Percentiles rank a stretch among this genome's conserved stretches.
These are phyloP conservation scores for Axinella damicornis DNA, from an alignment of 37 sponge, comb jelly and placozoan genomes.

Conservation along the genomic window DNA sequence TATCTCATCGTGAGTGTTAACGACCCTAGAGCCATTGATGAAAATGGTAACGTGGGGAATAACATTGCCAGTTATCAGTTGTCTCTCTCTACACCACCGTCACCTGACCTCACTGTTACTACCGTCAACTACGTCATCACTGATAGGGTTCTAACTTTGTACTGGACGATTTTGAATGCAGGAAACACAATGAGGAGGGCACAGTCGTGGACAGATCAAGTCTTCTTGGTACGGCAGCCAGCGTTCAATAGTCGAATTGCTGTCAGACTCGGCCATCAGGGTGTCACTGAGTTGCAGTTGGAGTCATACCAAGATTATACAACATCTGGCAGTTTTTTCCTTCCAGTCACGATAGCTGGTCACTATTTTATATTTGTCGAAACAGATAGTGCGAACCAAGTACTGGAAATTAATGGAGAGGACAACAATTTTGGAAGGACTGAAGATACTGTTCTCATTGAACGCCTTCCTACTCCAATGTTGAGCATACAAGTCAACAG, in stretches of 20 bases:
- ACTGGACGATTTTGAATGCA: background rate
- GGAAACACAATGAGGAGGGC: conserved; percentile 11
- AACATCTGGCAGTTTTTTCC: background rate
- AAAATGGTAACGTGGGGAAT: background rate
- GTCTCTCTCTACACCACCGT: conserved; percentile 1
- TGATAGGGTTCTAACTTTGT: background rate
- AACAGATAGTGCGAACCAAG: background rate
- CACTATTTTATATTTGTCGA: background rate
- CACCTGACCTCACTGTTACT: conserved; percentile 2
- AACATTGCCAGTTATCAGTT: background rate
- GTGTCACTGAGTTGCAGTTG: background rate
- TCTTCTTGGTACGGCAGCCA: background rate
- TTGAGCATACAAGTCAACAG: background rate
- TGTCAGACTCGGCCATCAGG: background rate
- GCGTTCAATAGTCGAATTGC: background rate
- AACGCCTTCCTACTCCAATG: background rate
- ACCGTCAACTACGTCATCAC: background rate
- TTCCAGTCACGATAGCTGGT: background rate
- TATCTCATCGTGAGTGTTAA: background rate
- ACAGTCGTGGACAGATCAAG: background rate
- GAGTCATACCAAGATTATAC: conserved; percentile 3
- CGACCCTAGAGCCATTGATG: background rate
- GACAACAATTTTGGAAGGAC: conserved; percentile 21
- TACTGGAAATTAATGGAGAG: conserved; percentile 2
- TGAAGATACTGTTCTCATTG: background rate